Evolutionary conservation across 1,140 invertebrate genomes (phyloP), one percentile per base, ranked within the genome.

Genomic region (Lasioglossum albipes): DNA sequence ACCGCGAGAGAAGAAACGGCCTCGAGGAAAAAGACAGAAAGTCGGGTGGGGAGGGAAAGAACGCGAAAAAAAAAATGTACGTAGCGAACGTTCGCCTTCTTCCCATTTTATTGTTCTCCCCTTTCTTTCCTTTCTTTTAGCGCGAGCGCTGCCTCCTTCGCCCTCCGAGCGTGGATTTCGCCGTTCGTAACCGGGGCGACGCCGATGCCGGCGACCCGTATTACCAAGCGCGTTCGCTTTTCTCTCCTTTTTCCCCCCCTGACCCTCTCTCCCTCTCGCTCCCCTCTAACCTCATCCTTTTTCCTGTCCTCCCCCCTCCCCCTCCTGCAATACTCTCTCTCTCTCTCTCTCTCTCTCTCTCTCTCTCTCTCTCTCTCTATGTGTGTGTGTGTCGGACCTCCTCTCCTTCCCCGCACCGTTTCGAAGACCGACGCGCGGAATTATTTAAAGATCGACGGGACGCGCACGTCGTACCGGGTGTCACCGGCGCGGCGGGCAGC

Each of bases 21-120:
- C 36, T 36, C n/a, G n/a, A 13, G 36, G 41, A 22, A 20, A 13
- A n/a, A 5, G 45, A 20, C n/a, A 22, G 13, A 42, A 20, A 27
- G 52, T 20, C 52, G 52, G 31, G 13, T 3, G 18, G 45, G 2
- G n/a, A n/a, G 16, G 18, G 67, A 31, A 41, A n/a, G 27, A 27
- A 13, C 7, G 13, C 59, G 59, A 61, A 27, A 20, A 79, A 18
- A 42, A 62, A 62, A 18, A 16, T 12, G 42, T 42, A 64, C 27
- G 62, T 36, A 20, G 72, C 64, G 20, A 57, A 57, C 42, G 64
- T 52, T 75, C 76, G 59, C 70, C 57, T 80, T 75, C 81, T 68
- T 78, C 45, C 67, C 71, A 64, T 79, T 74, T 73, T 74, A 67
- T 79, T 73, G 69, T 65, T 79, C 76, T 22, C 31, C 22, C 41